Evolutionary conservation across 1,140 invertebrate genomes (phyloP).

Genomic region (Drosophila kepulauana): DNA sequence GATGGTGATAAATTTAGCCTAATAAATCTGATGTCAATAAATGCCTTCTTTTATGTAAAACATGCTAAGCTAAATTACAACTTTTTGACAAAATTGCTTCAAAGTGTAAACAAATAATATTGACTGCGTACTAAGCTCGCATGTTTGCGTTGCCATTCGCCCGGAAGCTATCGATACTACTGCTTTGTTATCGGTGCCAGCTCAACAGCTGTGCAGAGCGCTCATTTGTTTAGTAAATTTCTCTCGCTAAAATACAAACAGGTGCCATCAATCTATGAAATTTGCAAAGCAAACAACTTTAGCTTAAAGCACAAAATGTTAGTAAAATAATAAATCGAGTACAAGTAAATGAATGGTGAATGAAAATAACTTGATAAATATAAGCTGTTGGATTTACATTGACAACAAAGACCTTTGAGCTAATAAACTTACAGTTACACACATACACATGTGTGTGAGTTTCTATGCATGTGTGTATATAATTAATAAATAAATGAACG

Average conservation of each 20-base stretch:
- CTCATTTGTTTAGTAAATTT: conserved; percentile 42
- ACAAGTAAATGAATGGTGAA: no score
- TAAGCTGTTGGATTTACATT: not conserved
- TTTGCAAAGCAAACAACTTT: not conserved
- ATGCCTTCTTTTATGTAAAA: no score
- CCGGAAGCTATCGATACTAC: conserved; percentile 19
- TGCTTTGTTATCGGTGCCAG: conserved; percentile 1
- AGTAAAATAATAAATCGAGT: not conserved
- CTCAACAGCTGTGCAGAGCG: conserved; percentile 38
- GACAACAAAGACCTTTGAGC: conserved; percentile 2
- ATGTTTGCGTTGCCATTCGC: conserved; percentile 9
- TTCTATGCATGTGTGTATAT: not conserved
- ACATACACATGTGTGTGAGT: not conserved
- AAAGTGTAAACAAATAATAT: not conserved
- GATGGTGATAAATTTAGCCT: no score
- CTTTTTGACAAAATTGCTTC: no score
- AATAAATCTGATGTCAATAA: no score
- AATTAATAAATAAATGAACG: conserved; percentile 1
- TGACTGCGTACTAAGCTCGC: no score
- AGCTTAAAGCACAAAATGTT: conserved; percentile 1
- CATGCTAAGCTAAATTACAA: no score
- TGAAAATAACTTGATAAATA: not conserved
- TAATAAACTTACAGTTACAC: not conserved
- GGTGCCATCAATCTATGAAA: conserved; percentile 10
- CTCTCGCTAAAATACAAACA: conserved; percentile 18